These are phyloP conservation scores for Lycopodina hypogea DNA, from an alignment of 37 sponge, comb jelly and placozoan species.

Conservation along the genomic window DNA sequence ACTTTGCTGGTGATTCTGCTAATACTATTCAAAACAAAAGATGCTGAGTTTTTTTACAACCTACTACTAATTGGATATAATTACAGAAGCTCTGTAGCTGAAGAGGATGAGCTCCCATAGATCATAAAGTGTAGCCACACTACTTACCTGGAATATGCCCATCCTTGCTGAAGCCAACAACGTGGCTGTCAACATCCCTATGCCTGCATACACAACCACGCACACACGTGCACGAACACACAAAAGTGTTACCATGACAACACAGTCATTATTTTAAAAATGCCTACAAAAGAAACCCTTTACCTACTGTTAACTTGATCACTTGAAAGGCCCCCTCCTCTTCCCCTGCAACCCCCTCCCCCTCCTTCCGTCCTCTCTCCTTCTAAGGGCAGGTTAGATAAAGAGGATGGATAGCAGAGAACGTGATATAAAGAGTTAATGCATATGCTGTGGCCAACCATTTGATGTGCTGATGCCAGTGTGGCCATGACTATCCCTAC, in stretches of 20 bases:
- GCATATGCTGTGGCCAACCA: conserved; percentile 14
- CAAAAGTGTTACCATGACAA: no score
- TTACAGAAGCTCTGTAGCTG: no score
- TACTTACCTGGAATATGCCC: conserved; percentile 76
- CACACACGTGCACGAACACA: no score
- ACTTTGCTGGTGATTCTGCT: no score
- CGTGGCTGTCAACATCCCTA: conserved; percentile 59
- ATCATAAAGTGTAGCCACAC: no score
- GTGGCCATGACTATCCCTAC: conserved; percentile 86
- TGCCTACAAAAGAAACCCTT: no score
- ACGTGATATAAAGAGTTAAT: neutral
- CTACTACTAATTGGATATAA: neutral
- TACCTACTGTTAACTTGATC: neutral
- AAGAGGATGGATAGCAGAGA: neutral
- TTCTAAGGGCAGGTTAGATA: no score
- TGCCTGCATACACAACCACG: conserved; percentile 35
- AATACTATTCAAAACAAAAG: neutral
- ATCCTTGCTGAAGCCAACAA: conserved; percentile 71
- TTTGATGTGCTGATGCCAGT: conserved; percentile 59
- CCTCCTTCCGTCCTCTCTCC: neutral
- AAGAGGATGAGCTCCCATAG: no score
- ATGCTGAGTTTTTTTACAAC: no score
- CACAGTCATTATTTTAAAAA: no score
- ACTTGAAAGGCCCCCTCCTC: neutral
- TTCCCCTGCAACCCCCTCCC: neutral